A percentile compares a stretch with the other conserved stretches of the same genome.
Conservation (phyloP, 1,140 invertebrate species). For the Chionoecetes opilio region DNA sequence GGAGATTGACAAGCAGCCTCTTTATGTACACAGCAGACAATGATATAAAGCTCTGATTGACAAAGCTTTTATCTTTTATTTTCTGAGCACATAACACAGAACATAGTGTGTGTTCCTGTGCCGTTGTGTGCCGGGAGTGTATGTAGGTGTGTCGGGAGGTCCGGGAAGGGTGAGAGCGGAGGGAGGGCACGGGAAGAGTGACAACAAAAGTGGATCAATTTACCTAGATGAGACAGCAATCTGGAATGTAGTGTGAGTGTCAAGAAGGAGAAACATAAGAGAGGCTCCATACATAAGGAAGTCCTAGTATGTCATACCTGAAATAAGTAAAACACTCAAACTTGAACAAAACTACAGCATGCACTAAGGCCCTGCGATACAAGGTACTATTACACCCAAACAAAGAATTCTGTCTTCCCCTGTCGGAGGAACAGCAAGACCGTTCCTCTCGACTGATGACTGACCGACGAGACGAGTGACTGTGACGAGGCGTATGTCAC, state of each 20-base stretch:
- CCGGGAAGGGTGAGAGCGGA: neutral
- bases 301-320: too few species aligned
- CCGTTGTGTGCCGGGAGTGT: slow-evolving; percentile 32
- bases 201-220: slow-evolving; percentile 30
- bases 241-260: slow-evolving; percentile 3
- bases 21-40: slow-evolving; percentile 76
- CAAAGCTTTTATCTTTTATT: slow-evolving; percentile 12
- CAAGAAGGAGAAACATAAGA: neutral
- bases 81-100: slow-evolving; percentile 7
- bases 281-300: neutral
- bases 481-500: too few species aligned
- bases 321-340: too few species aligned
- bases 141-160: neutral
- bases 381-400: too few species aligned
- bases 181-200: neutral
- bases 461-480: too few species aligned
- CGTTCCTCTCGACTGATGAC: too few species aligned
- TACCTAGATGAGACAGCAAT: neutral
- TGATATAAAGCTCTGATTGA: slow-evolving; percentile 42
- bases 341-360: too few species aligned
- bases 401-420: too few species aligned
- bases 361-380: too few species aligned
- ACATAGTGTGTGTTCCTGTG: slow-evolving; percentile 3
- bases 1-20: slow-evolving; percentile 78
- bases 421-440: too few species aligned